These are phyloP conservation scores for Andrena haemorrhoa DNA, from an alignment of 2,888 invertebrate species.

Conservation along the genomic window DNA sequence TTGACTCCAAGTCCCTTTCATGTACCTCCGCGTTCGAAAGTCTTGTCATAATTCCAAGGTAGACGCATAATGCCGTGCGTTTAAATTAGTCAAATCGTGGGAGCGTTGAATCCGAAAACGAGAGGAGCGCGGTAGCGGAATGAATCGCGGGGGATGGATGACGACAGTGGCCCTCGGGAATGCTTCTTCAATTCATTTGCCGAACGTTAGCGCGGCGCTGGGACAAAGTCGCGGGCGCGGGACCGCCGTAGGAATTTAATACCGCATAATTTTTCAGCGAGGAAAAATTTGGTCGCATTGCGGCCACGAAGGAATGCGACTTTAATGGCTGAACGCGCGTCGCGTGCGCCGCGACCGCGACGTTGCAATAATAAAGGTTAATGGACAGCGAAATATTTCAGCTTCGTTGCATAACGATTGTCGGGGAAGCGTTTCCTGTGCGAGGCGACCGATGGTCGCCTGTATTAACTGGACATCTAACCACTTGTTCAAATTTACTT, in stretches of 20 bases:
- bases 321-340: conserved; percentile 35
- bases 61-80: too few relatives aligned
- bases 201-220: too few relatives aligned
- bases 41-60: too few relatives aligned
- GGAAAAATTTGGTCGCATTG: conserved; percentile 51
- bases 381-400: conserved; percentile 55
- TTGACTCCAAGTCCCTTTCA: too few relatives aligned
- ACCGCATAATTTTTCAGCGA: conserved; percentile 34
- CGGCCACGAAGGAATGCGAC: conserved; percentile 47
- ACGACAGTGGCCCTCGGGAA: too few relatives aligned
- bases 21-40: too few relatives aligned
- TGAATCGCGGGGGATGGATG: too few relatives aligned
- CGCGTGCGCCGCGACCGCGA: conserved; percentile 22
- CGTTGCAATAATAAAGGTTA: conserved; percentile 49
- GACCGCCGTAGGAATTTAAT: background rate
- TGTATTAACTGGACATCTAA: background rate
- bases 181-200: too few relatives aligned
- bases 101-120: too few relatives aligned
- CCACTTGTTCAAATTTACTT: too few relatives aligned
- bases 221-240: background rate
- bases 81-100: too few relatives aligned
- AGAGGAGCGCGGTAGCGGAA: too few relatives aligned
- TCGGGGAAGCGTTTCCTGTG: background rate
- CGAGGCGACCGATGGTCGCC: background rate
- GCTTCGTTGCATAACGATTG: conserved; percentile 41